These are phyloP conservation scores for Triplophysa tibetana DNA, from an alignment of 2,113 vertebrate species.

Conservation along the genomic window DNA sequence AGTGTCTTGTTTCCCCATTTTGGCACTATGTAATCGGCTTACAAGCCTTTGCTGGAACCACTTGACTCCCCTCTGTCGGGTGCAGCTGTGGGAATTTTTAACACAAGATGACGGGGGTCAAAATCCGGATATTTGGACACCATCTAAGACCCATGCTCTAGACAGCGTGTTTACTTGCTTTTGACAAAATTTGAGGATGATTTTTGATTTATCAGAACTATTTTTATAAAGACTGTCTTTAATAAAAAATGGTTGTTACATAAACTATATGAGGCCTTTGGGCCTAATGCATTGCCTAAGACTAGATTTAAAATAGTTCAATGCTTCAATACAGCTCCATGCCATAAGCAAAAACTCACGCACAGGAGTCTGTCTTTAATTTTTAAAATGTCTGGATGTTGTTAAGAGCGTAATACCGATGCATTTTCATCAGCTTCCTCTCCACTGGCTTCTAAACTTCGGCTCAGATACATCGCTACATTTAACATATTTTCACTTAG, in stretches of 20 bases:
- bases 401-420: constrained; percentile 1
- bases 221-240: background rate
- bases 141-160: constrained; percentile 31
- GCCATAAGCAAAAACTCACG: background rate
- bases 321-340: background rate
- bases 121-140: constrained; percentile 35
- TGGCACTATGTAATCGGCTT: constrained; percentile 49
- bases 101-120: constrained; percentile 36
- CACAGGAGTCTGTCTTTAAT: background rate
- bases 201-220: background rate
- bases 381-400: background rate
- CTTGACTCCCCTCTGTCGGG: constrained; percentile 50
- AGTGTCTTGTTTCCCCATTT: constrained; percentile 49
- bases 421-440: constrained; percentile 2
- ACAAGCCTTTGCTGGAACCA: constrained; percentile 49
- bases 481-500: constrained; percentile 39
- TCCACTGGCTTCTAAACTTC: constrained; percentile 29
- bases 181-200: constrained; percentile 13
- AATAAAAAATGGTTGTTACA: background rate
- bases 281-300: background rate
- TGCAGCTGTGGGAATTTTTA: constrained; percentile 28
- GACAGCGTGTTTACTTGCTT: constrained; percentile 7
- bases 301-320: background rate
- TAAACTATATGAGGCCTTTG: background rate
- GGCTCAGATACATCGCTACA: constrained; percentile 31